A percentile compares a stretch with the other conserved stretches of the same genome.
phyloP scores from a whole-genome alignment of 2,888 invertebrate genomes.

The Leptinotarsa tumamoca region DNA sequence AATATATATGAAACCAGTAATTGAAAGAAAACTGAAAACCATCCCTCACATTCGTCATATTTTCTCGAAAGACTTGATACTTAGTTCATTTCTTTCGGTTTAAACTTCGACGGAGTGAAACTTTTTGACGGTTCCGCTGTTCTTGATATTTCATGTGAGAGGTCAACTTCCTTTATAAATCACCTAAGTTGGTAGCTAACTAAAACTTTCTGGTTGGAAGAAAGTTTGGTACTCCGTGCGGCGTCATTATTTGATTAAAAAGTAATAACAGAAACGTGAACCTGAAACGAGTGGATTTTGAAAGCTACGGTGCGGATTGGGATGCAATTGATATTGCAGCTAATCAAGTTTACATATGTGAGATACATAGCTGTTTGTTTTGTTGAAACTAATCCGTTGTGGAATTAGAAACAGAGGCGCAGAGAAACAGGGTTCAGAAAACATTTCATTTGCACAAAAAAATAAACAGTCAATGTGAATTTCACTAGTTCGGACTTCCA shows the following conservation, averaged over 20 bases:
- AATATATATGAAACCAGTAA: not conserved
- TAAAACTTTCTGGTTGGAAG: conserved; percentile 20
- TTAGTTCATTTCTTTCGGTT: conserved; percentile 33
- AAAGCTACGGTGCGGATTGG: not conserved
- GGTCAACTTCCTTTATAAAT: conserved; percentile 40
- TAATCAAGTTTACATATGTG: conserved; percentile 24
- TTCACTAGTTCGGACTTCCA: too few relatives aligned
- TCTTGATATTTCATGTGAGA: conserved; percentile 34
- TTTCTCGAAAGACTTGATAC: conserved; percentile 13
- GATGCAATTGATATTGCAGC: conserved; percentile 13
- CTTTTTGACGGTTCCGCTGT: conserved; percentile 29
- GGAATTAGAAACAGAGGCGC: conserved; percentile 2
- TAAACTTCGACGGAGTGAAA: conserved; percentile 32
- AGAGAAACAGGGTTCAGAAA: not conserved
- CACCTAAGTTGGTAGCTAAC: conserved; percentile 22
- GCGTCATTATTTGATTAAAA: conserved; percentile 13
- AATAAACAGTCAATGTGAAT: too few relatives aligned
- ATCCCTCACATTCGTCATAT: conserved; percentile 15
- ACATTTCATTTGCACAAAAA: too few relatives aligned
- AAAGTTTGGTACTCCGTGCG: conserved; percentile 1
- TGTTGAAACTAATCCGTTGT: not conserved
- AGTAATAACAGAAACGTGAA: conserved; percentile 1
- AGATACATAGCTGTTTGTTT: conserved; percentile 17
- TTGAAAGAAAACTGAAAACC: conserved; percentile 1
- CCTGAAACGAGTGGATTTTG: not conserved